Percentiles rank a stretch among this genome's conserved stretches.
Conservation (phyloP, 2,113 vertebrate species). For the Microcebus lehilahytsara region DNA sequence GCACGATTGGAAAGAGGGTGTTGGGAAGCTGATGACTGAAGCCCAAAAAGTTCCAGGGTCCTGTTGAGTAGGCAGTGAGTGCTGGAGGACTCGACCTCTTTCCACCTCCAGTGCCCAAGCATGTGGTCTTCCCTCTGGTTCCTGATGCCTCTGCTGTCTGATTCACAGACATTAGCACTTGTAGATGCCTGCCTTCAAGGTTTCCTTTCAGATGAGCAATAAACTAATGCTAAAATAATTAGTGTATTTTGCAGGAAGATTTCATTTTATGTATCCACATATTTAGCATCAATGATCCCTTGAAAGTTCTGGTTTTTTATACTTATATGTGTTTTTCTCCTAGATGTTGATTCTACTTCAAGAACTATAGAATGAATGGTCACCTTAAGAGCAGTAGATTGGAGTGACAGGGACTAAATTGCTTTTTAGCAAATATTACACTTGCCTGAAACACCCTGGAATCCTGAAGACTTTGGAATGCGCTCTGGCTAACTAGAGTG, state of each 20-base stretch:
- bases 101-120: neutral
- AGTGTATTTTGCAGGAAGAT: neutral
- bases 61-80: neutral
- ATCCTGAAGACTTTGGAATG: neutral
- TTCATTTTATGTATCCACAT: neutral
- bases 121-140: neutral
- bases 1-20: neutral
- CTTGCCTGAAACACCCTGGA: neutral
- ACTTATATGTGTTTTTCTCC: neutral
- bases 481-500: neutral
- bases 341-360: neutral
- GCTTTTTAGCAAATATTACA: constrained; percentile 29
- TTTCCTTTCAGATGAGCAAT: constrained; percentile 50
- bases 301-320: neutral
- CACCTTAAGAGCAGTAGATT: neutral
- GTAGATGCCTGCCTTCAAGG: constrained; percentile 71
- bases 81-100: neutral
- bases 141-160: constrained; percentile 65
- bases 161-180: constrained; percentile 54
- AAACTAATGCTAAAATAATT: constrained; percentile 67
- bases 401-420: neutral
- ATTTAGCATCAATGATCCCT: neutral
- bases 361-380: neutral
- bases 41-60: neutral
- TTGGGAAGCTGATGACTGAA: neutral